These are phyloP conservation scores for Antheraea assamensis DNA, from an alignment of 2,888 invertebrate species.

Conservation along the genomic window DNA sequence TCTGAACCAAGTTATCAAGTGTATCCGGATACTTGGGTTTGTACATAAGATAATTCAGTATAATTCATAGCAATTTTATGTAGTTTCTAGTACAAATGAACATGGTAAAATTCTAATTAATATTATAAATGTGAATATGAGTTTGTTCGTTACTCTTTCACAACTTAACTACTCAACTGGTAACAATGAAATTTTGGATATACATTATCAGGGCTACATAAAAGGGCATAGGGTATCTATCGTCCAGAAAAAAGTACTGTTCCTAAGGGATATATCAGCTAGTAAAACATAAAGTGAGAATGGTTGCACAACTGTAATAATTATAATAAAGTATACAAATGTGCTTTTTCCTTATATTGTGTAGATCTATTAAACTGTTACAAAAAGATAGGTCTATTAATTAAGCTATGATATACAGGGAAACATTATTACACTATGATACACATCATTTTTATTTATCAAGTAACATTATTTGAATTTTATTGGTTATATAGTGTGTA, in stretches of 20 bases:
- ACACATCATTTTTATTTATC: not conserved
- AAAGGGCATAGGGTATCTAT: too few relatives aligned
- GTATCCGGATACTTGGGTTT: slow-evolving; percentile 57
- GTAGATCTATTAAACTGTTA: not conserved
- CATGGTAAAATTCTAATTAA: too few relatives aligned
- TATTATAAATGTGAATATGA: too few relatives aligned
- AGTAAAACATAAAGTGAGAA: too few relatives aligned
- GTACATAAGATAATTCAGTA: not conserved
- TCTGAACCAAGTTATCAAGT: slow-evolving; percentile 78
- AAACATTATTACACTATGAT: not conserved
- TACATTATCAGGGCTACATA: too few relatives aligned
- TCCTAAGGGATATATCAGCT: too few relatives aligned
- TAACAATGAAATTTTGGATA: too few relatives aligned
- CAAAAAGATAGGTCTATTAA: not conserved
- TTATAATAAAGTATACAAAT: not conserved
- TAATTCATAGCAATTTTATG: not conserved
- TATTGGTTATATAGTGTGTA: not conserved
- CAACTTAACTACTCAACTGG: too few relatives aligned
- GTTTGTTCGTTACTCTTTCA: too few relatives aligned
- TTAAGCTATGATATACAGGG: not conserved
- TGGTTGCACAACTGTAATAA: too few relatives aligned
- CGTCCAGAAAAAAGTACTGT: too few relatives aligned
- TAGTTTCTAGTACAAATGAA: not conserved
- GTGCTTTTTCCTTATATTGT: not conserved
- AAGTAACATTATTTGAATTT: not conserved